Conservation (phyloP, 1,140 invertebrate species). For the Drosophila guanche region DNA sequence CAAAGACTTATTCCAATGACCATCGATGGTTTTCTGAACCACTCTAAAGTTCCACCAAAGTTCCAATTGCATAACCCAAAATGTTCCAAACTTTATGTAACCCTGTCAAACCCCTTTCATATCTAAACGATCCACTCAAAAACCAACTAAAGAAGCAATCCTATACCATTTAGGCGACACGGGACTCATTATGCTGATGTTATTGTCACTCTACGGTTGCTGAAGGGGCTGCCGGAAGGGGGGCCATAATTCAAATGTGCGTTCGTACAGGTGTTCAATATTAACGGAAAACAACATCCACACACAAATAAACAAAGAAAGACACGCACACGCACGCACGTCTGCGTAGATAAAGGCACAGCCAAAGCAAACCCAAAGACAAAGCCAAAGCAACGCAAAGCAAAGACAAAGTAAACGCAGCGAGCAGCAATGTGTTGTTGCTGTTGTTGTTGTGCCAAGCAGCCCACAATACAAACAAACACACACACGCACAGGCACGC, state of each 20-base stretch:
- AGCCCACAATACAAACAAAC: conserved; percentile 36
- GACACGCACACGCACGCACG: not conserved
- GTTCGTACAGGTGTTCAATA: conserved; percentile 56
- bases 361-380: conserved; percentile 9
- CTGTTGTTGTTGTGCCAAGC: not conserved
- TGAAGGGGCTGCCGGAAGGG: no score
- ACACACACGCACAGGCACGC: conserved; percentile 31
- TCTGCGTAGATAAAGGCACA: not conserved
- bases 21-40: conserved; percentile 1
- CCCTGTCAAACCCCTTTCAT: no score
- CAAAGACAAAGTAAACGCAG: conserved; percentile 18
- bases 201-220: conserved; percentile 26
- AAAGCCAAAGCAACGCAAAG: conserved; percentile 13
- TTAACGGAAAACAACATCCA: conserved; percentile 17
- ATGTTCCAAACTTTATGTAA: no score
- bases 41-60: not conserved
- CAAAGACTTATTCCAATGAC: no score
- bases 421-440: no score
- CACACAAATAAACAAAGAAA: not conserved
- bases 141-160: conserved; percentile 2
- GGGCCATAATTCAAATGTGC: conserved; percentile 21
- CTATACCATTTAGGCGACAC: not conserved
- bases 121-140: not conserved
- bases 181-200: conserved; percentile 26
- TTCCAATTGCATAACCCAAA: not conserved